Evolutionary conservation across 2,113 vertebrate species (phyloP), one percentile per base, ranked within the genome.

Genomic region (cattle (Bos taurus)): DNA sequence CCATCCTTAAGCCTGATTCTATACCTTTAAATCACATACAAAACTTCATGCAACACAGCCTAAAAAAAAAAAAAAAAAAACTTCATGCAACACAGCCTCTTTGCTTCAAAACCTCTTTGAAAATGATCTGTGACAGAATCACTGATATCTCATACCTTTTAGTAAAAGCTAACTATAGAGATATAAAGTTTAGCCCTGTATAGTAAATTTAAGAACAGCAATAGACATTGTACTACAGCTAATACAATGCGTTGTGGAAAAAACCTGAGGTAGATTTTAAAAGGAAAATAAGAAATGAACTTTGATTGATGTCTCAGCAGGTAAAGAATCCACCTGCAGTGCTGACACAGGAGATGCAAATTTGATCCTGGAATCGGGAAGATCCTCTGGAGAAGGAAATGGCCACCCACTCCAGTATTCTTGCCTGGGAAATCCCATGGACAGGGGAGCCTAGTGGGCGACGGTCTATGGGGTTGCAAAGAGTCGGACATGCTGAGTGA

Each of bases 221-320:
- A 86, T 90, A 46, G 5, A 52, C n/a, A 59, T 87, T 95, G 2
- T 6, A 46, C 19, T 43, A 52, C 80, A 30, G 21, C 4, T 40
- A 92, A 89, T 26, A 19, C 6, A 67, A 4, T 91, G 48, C 60
- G 80, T 78, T 88, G 12, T 88, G 5, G 13, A 89, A 43, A 12
- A 94, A 96, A 82, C 3, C 33, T 50, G 84, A 43, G 12, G 48
- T 93, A 13, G 8, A 46, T 89, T 96, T 97, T 88, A 74, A 89
- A 88, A 95, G 15, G 28, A 83, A 46, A 92, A 88, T 60, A 87
- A 89, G 71, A 91, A 96, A 94, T 93, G 84, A 59, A 60, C 36
- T 93, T 97, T 80, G 14, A 84, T 78, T 33, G 50, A 62, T 15
- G 71, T 21, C 67, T 74, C 67, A 74, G n/a, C 67, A 40, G 19